Evolutionary conservation across 2,888 invertebrate species (phyloP).

Genomic region (Suillia variegata): DNA sequence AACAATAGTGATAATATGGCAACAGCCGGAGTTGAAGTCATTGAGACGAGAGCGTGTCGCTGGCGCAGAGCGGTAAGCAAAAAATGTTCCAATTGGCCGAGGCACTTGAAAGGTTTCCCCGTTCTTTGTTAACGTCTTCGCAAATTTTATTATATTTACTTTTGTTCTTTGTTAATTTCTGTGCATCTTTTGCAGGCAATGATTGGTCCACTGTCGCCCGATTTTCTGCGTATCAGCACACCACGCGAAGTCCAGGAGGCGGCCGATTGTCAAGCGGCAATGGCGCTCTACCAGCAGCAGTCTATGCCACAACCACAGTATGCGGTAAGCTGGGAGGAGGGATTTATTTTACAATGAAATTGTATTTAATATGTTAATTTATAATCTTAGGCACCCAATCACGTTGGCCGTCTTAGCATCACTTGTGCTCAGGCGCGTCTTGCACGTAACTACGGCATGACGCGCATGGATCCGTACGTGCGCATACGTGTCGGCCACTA

Average conservation of each 20-base stretch:
- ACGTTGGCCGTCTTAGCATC: conserved; percentile 75
- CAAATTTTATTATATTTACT: too few species aligned
- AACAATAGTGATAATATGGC: too few species aligned
- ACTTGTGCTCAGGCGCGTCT: conserved; percentile 90
- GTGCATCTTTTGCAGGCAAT: too few species aligned
- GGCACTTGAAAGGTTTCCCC: too few species aligned
- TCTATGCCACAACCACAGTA: conserved; percentile 41
- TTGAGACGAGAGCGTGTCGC: too few species aligned
- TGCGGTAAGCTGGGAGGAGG: conserved; percentile 28
- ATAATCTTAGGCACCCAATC: conserved; percentile 44
- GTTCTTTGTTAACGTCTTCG: too few species aligned
- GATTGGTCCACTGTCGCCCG: conserved; percentile 43
- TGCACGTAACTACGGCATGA: conserved; percentile 92
- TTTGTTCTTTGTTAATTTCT: too few species aligned
- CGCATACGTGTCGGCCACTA: conserved; percentile 90
- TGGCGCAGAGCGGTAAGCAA: too few species aligned
- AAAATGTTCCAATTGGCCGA: too few species aligned
- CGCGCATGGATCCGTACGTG: conserved; percentile 96
- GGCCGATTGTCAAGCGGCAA: conserved; percentile 48
- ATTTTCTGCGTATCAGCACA: conserved; percentile 48
- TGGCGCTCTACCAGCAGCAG: conserved; percentile 49
- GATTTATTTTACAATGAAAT: neutral
- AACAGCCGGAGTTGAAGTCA: too few species aligned
- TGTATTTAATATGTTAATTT: neutral
- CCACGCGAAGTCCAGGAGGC: conserved; percentile 43